Base-by-base conservation (phyloP, 2,113 vertebrate genomes). In the Australoheros scitulus region DNA sequence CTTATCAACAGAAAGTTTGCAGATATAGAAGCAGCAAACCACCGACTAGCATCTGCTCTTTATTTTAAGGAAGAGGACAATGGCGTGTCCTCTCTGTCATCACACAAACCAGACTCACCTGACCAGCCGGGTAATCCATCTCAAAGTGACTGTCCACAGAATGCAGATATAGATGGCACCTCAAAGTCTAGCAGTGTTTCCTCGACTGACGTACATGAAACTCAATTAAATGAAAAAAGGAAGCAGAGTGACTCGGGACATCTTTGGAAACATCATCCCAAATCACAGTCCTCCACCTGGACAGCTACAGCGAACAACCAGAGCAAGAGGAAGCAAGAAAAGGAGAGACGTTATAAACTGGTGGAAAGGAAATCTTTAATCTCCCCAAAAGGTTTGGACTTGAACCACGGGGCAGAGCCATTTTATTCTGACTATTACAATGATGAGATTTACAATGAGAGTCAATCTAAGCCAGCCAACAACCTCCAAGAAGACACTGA, bases 21-120 rank as follows among this genome's bases (percentile, higher is more conserved):
- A 26, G 94, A 96, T 80, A 96, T 96, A 36, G 96, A 96, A 77
- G 96, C 96, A 50, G 93, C 95, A 36, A 97, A 96, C 88, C 94
- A 95, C 5, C 93, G 94, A 22, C 91, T 96, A 22, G 90, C 93
- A 10, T 92, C 93, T 11, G 89, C 93, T 34, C 90, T 96, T 47
- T 92, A 92, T 80, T 86, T 90, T 4, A 92, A 88, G 24, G 93
- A 93, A 1, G 87, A 83, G 1, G 85, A 80, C 15, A 92, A 91
- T 24, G 87, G 24, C 13, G 10, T 75, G 8, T 58, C 81, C 1
- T 64, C 84, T 32, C 14, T 55, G 17, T 82, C 76, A 43, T 77
- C 82, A 9, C 80, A 86, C 56, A 84, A 72, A 7, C 65, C 79
- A n/a, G 82, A 82, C 34, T 60, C 70, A 36, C 20, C 65, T 14